Conservation (phyloP, 1,140 invertebrate species). For the Trachelipus rathkii region DNA sequence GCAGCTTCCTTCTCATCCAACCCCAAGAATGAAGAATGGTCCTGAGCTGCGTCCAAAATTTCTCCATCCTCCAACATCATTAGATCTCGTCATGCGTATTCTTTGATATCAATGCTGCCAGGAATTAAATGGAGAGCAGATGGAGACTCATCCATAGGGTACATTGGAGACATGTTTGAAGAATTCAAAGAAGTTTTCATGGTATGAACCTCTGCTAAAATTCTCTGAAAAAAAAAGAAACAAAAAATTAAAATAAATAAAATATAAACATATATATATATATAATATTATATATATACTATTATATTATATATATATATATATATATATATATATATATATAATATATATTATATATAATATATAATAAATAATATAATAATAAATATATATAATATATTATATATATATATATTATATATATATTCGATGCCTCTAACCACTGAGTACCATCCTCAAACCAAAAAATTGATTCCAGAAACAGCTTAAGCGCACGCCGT, state of each 20-base stretch:
- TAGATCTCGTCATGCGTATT: background rate
- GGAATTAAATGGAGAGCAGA: background rate
- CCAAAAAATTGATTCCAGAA: too few relatives aligned
- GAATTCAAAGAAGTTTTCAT: background rate
- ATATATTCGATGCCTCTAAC: too few relatives aligned
- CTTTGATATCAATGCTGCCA: background rate
- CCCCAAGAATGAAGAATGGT: background rate
- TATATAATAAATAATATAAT: too few relatives aligned
- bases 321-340: too few relatives aligned
- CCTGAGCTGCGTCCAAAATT: background rate
- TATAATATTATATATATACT: too few relatives aligned
- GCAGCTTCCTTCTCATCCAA: background rate
- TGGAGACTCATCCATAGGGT: background rate
- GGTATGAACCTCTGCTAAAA: background rate
- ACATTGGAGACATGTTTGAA: background rate
- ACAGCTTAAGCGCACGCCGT: too few relatives aligned
- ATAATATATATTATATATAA: too few relatives aligned
- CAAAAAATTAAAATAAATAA: background rate
- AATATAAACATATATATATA: too few relatives aligned
- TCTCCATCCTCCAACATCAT: background rate
- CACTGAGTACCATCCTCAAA: too few relatives aligned
- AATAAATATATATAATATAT: too few relatives aligned
- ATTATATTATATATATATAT: too few relatives aligned
- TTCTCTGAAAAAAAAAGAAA: background rate
- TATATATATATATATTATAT: too few relatives aligned